Evolutionary conservation across 2,113 vertebrate species (phyloP).

Genomic region (Psettodes erumei): DNA sequence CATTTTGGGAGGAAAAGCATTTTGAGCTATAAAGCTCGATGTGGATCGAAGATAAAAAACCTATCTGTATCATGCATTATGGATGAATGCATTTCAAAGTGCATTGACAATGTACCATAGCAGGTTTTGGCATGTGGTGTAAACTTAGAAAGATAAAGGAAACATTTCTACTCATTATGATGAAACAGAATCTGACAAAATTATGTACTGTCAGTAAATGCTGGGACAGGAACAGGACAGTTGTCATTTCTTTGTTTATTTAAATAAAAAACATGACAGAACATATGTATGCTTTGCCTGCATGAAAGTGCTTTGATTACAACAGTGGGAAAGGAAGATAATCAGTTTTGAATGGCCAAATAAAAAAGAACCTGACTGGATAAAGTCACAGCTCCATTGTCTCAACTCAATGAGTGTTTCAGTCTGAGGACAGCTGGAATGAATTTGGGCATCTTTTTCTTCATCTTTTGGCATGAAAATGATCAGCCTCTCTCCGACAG

Average conservation of each 20-base stretch:
- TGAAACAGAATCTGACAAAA: not conserved
- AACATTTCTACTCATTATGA: constrained; percentile 45
- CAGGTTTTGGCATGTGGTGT: not conserved
- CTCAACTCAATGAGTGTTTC: not conserved
- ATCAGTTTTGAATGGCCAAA: not conserved
- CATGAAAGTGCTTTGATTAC: too few relatives aligned
- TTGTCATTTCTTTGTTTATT: too few relatives aligned
- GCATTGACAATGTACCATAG: not conserved
- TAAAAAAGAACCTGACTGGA: not conserved
- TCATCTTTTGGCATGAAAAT: not conserved
- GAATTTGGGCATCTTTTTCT: not conserved
- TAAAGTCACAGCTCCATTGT: not conserved
- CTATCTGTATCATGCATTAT: not conserved
- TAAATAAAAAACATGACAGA: too few relatives aligned
- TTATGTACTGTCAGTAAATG: too few relatives aligned
- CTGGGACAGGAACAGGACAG: too few relatives aligned
- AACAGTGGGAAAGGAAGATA: too few relatives aligned
- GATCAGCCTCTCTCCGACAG: not conserved
- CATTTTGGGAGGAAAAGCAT: not conserved
- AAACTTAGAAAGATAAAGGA: not conserved
- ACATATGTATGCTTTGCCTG: too few relatives aligned
- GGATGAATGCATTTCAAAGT: not conserved
- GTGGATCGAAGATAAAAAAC: not conserved
- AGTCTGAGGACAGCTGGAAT: not conserved
- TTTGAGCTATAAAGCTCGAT: not conserved